Percentiles rank a stretch among this genome's conserved stretches.
Conservation (phyloP, 2,113 vertebrate genomes). For the Noctilio leporinus region DNA sequence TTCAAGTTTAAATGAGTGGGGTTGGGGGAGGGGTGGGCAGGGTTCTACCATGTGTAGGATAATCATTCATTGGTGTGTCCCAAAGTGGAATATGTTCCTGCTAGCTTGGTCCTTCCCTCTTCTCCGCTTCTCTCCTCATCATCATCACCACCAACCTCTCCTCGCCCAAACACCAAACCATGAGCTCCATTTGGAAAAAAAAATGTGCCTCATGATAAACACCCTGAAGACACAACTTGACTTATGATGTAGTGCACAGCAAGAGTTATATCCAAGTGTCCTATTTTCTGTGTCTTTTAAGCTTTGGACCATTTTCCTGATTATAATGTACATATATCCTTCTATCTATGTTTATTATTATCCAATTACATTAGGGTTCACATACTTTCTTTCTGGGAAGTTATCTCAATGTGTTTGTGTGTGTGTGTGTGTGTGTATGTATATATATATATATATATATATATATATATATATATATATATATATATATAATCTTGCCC, state of each 20-base stretch:
- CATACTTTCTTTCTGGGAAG: slow-evolving; percentile 12
- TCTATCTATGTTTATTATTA: slow-evolving; percentile 13
- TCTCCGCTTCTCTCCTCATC: not conserved
- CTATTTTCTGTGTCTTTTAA: slow-evolving; percentile 58
- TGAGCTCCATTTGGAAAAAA: slow-evolving; percentile 20
- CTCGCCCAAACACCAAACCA: not conserved
- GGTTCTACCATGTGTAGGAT: slow-evolving; percentile 53
- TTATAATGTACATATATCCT: slow-evolving; percentile 70
- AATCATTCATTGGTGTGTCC: slow-evolving; percentile 56
- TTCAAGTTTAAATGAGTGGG: slow-evolving; percentile 63
- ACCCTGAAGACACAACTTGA: slow-evolving; percentile 49
- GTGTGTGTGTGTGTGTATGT: not conserved
- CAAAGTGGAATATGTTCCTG: slow-evolving; percentile 54
- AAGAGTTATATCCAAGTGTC: slow-evolving; percentile 45
- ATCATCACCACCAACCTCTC: not conserved
- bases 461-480: not conserved
- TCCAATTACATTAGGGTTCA: slow-evolving; percentile 15
- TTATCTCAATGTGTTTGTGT: not conserved
- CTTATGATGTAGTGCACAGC: slow-evolving; percentile 26
- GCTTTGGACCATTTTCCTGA: slow-evolving; percentile 59
- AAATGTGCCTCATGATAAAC: slow-evolving; percentile 32
- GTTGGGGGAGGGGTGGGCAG: slow-evolving; percentile 52
- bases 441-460: no score
- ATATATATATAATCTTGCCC: not conserved
- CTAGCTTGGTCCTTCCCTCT: slow-evolving; percentile 29